Percentiles rank a stretch among this genome's conserved stretches.
phyloP scores from a whole-genome alignment of 1,140 invertebrate genomes.

The Myzus persicae region DNA sequence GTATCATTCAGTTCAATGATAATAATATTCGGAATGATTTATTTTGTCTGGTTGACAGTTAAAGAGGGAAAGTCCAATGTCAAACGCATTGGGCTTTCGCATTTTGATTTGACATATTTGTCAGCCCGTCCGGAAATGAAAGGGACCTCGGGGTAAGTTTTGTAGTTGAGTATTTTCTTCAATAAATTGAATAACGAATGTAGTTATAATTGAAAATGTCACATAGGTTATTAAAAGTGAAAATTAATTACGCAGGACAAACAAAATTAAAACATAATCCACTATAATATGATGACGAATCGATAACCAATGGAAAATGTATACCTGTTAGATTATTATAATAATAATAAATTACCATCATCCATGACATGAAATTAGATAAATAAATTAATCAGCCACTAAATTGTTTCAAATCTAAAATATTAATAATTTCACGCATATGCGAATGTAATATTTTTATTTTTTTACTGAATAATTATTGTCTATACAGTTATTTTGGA shows the following conservation, averaged over 20 bases:
- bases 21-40: neutral
- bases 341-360: too few relatives aligned
- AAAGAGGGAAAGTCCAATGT: neutral
- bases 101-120: constrained; percentile 20
- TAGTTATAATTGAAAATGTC: neutral
- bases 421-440: neutral
- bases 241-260: neutral
- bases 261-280: neutral
- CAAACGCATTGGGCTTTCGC: neutral
- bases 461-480: neutral
- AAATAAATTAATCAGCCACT: neutral
- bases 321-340: neutral
- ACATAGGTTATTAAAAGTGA: neutral
- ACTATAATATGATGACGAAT: neutral
- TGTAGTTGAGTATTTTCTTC: neutral
- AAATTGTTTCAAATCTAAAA: neutral
- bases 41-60: constrained; percentile 6
- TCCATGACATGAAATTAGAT: neutral
- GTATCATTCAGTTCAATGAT: neutral
- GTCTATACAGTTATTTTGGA: neutral
- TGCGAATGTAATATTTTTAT: neutral
- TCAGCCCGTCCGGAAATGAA: neutral
- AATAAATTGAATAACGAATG: neutral
- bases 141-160: neutral
- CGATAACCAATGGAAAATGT: neutral